These are phyloP conservation scores for Bombus sibiricus DNA, from an alignment of 1,140 invertebrate genomes.

Conservation along the genomic window DNA sequence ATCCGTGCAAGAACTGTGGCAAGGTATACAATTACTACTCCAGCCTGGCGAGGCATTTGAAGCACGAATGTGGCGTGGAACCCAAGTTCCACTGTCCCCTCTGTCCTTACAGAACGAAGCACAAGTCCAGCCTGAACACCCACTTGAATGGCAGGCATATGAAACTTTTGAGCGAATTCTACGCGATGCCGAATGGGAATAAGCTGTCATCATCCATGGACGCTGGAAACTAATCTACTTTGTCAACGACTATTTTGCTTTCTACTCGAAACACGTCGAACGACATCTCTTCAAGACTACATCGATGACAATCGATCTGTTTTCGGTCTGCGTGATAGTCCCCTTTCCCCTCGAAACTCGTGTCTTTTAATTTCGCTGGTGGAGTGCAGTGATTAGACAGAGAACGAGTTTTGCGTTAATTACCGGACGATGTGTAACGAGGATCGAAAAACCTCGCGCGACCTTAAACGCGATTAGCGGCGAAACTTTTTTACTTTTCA, in stretches of 20 bases:
- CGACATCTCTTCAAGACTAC: background rate
- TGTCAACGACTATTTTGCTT: too few relatives aligned
- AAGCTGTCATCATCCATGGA: slow-evolving; percentile 49
- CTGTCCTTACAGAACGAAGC: slow-evolving; percentile 78
- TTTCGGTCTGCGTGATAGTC: background rate
- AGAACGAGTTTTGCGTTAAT: background rate
- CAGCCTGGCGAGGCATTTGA: slow-evolving; percentile 81
- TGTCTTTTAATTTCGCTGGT: background rate
- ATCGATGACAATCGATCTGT: background rate
- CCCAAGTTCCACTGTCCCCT: slow-evolving; percentile 80
- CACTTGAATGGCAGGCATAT: slow-evolving; percentile 76
- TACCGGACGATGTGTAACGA: background rate
- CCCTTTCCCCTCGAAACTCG: background rate
- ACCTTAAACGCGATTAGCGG: background rate
- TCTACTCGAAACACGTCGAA: background rate
- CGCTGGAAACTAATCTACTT: slow-evolving; percentile 36
- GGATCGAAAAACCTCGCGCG: background rate
- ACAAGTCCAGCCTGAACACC: slow-evolving; percentile 77
- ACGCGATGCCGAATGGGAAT: slow-evolving; percentile 65
- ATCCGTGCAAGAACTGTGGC: slow-evolving; percentile 79
- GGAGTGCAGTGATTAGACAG: too few relatives aligned
- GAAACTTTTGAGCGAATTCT: slow-evolving; percentile 73
- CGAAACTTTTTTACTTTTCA: background rate
- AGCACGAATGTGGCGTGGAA: slow-evolving; percentile 84
- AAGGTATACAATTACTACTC: slow-evolving; percentile 81